Conservation (phyloP, 2,113 vertebrate genomes). For the Grallaria varia region DNA sequence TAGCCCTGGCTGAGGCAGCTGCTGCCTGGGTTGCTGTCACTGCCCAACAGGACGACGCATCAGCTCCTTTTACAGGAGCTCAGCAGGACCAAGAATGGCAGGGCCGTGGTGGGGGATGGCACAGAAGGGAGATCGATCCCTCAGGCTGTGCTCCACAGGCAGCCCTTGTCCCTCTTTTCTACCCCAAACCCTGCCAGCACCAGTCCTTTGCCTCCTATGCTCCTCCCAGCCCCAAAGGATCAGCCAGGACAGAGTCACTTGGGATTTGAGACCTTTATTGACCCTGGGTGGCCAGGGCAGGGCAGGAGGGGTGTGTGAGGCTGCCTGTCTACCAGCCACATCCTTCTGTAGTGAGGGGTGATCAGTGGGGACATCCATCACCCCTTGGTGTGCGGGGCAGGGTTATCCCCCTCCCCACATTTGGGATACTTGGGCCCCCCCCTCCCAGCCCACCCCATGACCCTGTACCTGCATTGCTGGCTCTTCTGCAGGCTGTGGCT, state of each 20-base stretch:
- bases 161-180: background rate
- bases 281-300: background rate
- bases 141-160: accelerated
- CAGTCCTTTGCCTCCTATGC: background rate
- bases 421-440: background rate
- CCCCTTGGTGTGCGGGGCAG: accelerated
- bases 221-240: background rate
- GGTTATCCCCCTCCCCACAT: background rate
- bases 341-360: accelerated
- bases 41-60: background rate
- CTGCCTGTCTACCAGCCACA: too few relatives aligned
- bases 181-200: background rate
- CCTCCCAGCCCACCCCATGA: accelerated
- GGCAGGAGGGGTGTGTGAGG: background rate
- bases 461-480: background rate
- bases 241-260: accelerated
- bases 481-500: background rate
- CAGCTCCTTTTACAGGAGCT: background rate
- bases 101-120: accelerated
- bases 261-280: slow-evolving; percentile 21
- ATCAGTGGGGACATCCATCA: accelerated
- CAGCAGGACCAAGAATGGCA: background rate
- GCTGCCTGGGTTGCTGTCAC: background rate
- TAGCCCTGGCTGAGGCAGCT: background rate
- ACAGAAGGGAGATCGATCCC: background rate